Conservation (phyloP, 2,888 invertebrate species). For the Quadroppia sp. region DNA sequence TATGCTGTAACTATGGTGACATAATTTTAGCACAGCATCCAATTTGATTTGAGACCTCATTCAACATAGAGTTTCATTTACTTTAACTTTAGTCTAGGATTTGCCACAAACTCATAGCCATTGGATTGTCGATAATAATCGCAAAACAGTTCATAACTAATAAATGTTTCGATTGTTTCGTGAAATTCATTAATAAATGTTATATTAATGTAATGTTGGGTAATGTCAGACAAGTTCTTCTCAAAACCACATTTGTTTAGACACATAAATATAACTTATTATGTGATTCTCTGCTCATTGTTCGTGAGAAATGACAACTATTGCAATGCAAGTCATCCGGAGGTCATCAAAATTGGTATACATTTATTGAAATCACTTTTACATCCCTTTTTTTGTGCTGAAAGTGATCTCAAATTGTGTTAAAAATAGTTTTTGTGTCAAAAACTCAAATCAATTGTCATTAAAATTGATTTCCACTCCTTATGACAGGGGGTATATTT, state of each 20-base stretch:
- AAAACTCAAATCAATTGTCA: too few relatives aligned
- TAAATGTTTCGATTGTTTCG: background rate
- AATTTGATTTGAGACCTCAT: background rate
- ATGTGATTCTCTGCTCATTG: constrained; percentile 8
- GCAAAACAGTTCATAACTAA: background rate
- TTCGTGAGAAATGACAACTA: background rate
- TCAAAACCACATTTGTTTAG: background rate
- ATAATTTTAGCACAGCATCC: background rate
- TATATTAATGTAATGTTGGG: background rate
- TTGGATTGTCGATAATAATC: background rate
- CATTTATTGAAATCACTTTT: too few relatives aligned
- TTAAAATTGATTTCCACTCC: background rate
- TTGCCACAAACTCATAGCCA: background rate
- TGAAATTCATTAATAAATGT: background rate
- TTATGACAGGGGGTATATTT: constrained; percentile 43
- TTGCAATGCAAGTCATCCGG: background rate
- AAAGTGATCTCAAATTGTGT: too few relatives aligned
- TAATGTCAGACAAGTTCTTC: background rate
- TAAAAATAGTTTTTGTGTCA: background rate
- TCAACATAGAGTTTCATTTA: background rate
- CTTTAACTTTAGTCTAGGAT: constrained; percentile 9
- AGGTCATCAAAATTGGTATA: constrained; percentile 35
- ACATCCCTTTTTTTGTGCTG: too few relatives aligned
- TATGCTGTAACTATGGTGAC: constrained; percentile 8
- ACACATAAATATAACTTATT: background rate